Base-by-base conservation (phyloP, 2,113 vertebrate genomes). In the Picathartes gymnocephalus region DNA sequence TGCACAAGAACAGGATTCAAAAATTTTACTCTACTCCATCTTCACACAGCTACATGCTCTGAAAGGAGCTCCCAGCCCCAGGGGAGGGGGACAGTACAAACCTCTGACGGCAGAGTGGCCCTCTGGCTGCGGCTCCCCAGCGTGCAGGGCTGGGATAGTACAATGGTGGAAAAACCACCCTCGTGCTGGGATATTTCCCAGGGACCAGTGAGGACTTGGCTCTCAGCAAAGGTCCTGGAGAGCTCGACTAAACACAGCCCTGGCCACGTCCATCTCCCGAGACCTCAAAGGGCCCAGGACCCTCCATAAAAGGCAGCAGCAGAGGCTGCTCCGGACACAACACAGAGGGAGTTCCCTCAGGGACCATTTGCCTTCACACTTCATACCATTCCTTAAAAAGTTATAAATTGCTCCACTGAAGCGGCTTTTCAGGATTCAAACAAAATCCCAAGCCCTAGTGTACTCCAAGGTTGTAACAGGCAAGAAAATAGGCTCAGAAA, bases 301-400 rank as follows among this genome's bases (percentile, higher is more conserved):
- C n/a, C 47, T 80, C 93, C 79, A 71, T 81, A 83, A 96, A 94
- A 95, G 85, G 71, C 50, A 94, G 53, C n/a, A 84, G 65, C 53
- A 56, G 53, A 84, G 57, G 48, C 69, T 3, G 20, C 65, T 78
- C 45, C 82, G 83, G 64, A 44, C 79, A 66, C 18, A 3, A 44
- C 6, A 10, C 31, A 80, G 44, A 88, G 25, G 20, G 39, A 79
- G 27, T 5, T 95, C 68, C 84, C 81, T 54, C 14, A 31, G 87
- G 70, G 54, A 92, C 19, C 62, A 87, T 74, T 58, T 35, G 48
- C 21, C n/a, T 88, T 74, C 56, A 81, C 7, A 4, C 31, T 92
- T 95, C 78, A 81, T 94, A 80, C 71, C 90, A 91, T 88, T 87
- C 93, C 87, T 94, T 95, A 93, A 94, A 96, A 92, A 95, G 84